Conservation (phyloP, 2,113 vertebrate species). For the Dipodomys spectabilis region DNA sequence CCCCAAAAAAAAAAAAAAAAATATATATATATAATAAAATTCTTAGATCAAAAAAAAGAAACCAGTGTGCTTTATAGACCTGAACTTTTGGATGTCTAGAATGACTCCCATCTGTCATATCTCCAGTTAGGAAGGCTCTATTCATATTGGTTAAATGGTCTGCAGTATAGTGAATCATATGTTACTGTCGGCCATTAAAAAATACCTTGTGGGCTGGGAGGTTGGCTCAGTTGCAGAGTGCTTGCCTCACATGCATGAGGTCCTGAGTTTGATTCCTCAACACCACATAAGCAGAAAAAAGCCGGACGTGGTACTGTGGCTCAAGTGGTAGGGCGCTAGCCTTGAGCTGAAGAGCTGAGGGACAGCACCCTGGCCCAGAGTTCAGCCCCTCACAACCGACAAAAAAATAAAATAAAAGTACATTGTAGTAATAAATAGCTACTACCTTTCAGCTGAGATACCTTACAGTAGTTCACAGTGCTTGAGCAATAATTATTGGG, state of each 20-base stretch:
- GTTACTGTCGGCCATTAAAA: slow-evolving; percentile 15
- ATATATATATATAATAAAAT: no score
- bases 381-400: no score
- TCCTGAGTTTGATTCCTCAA: no score
- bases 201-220: background rate
- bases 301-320: no score
- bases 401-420: background rate
- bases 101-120: slow-evolving; percentile 39
- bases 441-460: background rate
- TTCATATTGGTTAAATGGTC: slow-evolving; percentile 17
- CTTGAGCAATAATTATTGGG: slow-evolving; percentile 12
- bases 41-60: slow-evolving; percentile 11
- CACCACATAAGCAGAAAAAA: no score
- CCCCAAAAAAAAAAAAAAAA: no score
- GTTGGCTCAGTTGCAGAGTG: no score
- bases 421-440: background rate
- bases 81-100: background rate
- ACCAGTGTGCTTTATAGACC: background rate
- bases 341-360: no score
- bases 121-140: slow-evolving; percentile 12
- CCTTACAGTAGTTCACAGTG: background rate
- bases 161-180: slow-evolving; percentile 23
- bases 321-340: no score
- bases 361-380: no score
- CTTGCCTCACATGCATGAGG: no score